These are phyloP conservation scores for Passer montanus DNA, from an alignment of 2,113 vertebrate genomes.

Conservation along the genomic window DNA sequence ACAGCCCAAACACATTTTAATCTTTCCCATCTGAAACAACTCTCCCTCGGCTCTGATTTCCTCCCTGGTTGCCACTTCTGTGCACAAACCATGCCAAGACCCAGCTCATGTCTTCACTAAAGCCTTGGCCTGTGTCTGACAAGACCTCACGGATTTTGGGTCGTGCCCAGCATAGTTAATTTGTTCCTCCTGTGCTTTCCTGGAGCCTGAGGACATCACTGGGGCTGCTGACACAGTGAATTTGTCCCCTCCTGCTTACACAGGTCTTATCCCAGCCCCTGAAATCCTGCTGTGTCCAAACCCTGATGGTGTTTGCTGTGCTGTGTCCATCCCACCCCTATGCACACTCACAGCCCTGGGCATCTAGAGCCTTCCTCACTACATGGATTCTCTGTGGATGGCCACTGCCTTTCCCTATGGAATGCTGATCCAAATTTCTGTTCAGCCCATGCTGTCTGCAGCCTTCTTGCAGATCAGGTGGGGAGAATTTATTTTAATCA, in stretches of 20 bases:
- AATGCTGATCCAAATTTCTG: not conserved
- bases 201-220: not conserved
- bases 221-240: not conserved
- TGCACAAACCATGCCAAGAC: not conserved
- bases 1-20: constrained; percentile 11
- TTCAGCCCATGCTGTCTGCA: not conserved
- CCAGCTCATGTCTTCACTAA: not conserved
- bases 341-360: not conserved
- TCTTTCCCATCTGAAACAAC: constrained; percentile 42
- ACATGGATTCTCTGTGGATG: not conserved
- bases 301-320: not conserved
- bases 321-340: not conserved
- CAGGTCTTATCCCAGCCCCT: not conserved
- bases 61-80: constrained; percentile 25
- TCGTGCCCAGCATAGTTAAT: not conserved
- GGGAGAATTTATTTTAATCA: not conserved
- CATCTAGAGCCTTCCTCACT: not conserved
- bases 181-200: constrained; percentile 4
- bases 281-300: not conserved
- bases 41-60: not conserved
- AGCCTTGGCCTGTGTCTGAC: not conserved
- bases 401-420: accelerated
- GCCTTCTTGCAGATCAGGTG: not conserved
- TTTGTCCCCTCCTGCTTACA: not conserved
- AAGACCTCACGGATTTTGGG: not conserved